phyloP scores from a whole-genome alignment of 2,113 vertebrate species.

The Mionectes macconnelli region DNA sequence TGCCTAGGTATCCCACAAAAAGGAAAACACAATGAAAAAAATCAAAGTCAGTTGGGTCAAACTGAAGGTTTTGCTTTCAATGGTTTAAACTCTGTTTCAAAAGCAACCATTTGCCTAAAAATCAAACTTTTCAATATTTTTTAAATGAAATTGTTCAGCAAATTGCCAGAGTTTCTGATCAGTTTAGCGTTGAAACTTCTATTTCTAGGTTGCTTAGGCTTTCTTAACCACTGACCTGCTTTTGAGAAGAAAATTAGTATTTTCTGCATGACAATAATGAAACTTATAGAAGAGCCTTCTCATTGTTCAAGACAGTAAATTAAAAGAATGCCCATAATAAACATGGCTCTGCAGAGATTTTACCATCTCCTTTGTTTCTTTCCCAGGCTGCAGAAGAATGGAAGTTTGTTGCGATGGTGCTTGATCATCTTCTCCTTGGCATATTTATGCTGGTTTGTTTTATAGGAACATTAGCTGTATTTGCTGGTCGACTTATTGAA shows the following conservation, averaged over 20 bases:
- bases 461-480: conserved; percentile 92
- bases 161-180: not conserved
- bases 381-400: conserved; percentile 93
- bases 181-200: not conserved
- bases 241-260: not conserved
- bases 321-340: not conserved
- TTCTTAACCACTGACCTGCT: not conserved
- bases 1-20: not conserved
- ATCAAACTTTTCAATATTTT: not conserved
- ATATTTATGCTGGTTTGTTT: conserved; percentile 96
- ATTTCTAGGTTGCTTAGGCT: not conserved
- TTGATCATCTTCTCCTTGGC: conserved; percentile 95
- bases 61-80: not conserved
- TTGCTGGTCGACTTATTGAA: conserved; percentile 94
- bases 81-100: not conserved
- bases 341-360: not conserved
- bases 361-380: conserved; percentile 29
- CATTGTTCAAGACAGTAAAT: not conserved
- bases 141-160: not conserved
- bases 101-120: not conserved
- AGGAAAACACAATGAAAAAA: not conserved
- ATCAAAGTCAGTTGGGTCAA: not conserved
- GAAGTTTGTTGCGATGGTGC: conserved; percentile 98
- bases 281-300: not conserved
- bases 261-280: not conserved